A percentile compares a stretch with the other conserved stretches of the same genome.
Conservation (phyloP, 2,888 invertebrate species). For the Leptopilina syphax region DNA sequence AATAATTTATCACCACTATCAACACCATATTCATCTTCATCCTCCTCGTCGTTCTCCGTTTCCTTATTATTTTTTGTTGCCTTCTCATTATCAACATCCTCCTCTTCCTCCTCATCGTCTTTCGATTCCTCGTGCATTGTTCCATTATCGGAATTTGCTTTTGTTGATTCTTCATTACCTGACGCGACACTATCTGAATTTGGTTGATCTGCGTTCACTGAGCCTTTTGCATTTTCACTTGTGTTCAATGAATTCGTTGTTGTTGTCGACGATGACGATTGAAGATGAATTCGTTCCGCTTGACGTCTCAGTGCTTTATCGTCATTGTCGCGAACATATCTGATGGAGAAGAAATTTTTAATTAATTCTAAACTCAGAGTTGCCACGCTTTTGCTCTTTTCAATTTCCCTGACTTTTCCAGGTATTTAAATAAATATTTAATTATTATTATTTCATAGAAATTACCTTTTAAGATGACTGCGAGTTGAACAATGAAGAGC, state of each 20-base stretch:
- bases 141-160: conserved; percentile 70
- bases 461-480: conserved; percentile 83
- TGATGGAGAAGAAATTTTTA: conserved; percentile 43
- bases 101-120: conserved; percentile 72
- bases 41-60: conserved; percentile 75
- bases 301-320: conserved; percentile 85
- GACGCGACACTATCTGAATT: conserved; percentile 36
- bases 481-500: conserved; percentile 87
- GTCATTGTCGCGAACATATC: conserved; percentile 86
- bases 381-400: too few relatives aligned
- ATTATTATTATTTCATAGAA: too few relatives aligned
- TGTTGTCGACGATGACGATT: conserved; percentile 67
- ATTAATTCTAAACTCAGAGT: too few relatives aligned
- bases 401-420: too few relatives aligned
- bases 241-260: conserved; percentile 58
- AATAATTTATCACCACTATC: conserved; percentile 84
- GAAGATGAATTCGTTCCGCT: conserved; percentile 82
- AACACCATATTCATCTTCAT: conserved; percentile 71
- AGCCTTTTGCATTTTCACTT: conserved; percentile 57
- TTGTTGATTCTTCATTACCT: conserved; percentile 42
- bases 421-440: too few relatives aligned
- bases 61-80: conserved; percentile 57
- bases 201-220: conserved; percentile 57
- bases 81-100: conserved; percentile 66
- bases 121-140: conserved; percentile 63